phyloP scores from a whole-genome alignment of 2,888 invertebrate species.

The Lepetodrilus schrolli region DNA sequence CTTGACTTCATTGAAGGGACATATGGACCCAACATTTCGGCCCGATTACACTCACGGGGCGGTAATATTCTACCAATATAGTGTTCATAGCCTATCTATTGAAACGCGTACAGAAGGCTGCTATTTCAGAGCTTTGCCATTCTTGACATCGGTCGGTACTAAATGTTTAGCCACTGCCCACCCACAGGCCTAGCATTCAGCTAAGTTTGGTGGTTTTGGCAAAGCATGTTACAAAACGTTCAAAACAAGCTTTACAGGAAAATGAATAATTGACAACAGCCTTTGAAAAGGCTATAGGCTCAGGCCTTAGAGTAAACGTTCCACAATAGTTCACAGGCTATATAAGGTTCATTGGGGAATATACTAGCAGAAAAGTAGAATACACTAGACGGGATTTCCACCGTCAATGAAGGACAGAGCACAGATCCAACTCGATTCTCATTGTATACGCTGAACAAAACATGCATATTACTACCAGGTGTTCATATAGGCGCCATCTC shows the following conservation, averaged over 20 bases:
- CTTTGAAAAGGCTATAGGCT: not conserved
- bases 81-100: not conserved
- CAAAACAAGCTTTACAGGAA: not conserved
- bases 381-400: too few relatives aligned
- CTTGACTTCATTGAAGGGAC: too few relatives aligned
- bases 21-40: not conserved
- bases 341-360: too few relatives aligned
- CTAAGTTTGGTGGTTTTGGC: not conserved
- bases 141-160: not conserved
- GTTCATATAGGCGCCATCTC: not conserved
- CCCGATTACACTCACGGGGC: not conserved
- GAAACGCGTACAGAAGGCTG: not conserved
- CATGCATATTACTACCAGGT: not conserved
- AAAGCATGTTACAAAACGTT: not conserved
- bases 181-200: not conserved
- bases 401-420: not conserved
- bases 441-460: constrained; percentile 3
- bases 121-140: not conserved
- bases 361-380: too few relatives aligned
- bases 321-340: too few relatives aligned
- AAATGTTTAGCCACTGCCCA: not conserved
- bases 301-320: too few relatives aligned
- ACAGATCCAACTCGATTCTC: not conserved
- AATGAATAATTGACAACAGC: not conserved
- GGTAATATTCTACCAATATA: not conserved